phyloP scores from a whole-genome alignment of 2,113 vertebrate species.

The Neolamprologus brichardi region DNA sequence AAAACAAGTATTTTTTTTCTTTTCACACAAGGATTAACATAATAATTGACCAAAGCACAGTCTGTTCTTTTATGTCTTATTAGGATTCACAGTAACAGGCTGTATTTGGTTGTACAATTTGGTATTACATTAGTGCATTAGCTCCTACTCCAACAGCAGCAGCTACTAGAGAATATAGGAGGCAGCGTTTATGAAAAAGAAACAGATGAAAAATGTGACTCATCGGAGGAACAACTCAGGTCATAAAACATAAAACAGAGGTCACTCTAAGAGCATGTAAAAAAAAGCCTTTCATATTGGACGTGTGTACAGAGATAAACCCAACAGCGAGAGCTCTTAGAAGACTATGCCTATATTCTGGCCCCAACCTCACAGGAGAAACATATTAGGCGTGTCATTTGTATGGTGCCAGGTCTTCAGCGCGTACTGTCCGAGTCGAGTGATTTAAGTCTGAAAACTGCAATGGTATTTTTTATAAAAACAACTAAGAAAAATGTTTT shows the following conservation, averaged over 20 bases:
- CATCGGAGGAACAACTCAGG: neutral
- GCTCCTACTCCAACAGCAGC: neutral
- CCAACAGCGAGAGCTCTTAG: neutral
- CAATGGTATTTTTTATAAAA: neutral
- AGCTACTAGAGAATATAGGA: neutral
- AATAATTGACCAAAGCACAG: neutral
- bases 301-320: neutral
- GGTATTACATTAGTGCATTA: neutral
- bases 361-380: neutral
- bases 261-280: neutral
- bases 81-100: fast-evolving
- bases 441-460: neutral
- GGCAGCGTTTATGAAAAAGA: no score
- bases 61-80: neutral
- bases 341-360: fast-evolving
- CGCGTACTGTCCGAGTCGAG: neutral
- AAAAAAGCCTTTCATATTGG: neutral
- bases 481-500: neutral
- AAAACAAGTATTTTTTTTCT: neutral
- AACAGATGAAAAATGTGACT: neutral
- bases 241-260: neutral
- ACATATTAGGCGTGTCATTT: neutral
- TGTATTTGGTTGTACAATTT: neutral
- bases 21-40: neutral
- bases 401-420: neutral